phyloP scores from a whole-genome alignment of 2,888 invertebrate genomes.

The Epicampocera succincta region DNA sequence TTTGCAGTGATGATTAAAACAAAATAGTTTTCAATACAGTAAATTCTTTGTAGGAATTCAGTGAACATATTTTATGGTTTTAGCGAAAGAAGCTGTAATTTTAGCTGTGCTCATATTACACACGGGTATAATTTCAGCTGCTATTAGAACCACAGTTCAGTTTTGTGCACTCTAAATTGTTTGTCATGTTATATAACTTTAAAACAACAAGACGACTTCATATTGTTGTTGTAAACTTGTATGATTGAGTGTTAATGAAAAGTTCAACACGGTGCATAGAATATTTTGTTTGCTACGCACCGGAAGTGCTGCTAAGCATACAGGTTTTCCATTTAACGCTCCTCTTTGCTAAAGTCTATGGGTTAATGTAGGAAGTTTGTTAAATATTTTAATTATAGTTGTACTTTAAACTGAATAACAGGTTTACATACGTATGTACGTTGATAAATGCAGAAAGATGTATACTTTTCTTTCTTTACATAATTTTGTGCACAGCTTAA shows the following conservation, averaged over 20 bases:
- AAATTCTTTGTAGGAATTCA: too few species aligned
- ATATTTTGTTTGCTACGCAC: constrained; percentile 37
- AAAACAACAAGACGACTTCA: background rate
- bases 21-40: too few species aligned
- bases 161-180: background rate
- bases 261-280: constrained; percentile 24
- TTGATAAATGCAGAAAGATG: background rate
- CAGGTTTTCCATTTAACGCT: constrained; percentile 37
- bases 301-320: constrained; percentile 50
- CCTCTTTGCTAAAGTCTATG: constrained; percentile 2
- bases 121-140: background rate
- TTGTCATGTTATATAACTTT: constrained; percentile 3
- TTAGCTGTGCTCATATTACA: too few species aligned
- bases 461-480: background rate
- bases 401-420: background rate
- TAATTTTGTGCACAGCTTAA: background rate
- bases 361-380: constrained; percentile 21
- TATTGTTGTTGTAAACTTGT: constrained; percentile 12
- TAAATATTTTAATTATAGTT: constrained; percentile 13
- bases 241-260: constrained; percentile 39
- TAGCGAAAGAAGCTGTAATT: too few species aligned
- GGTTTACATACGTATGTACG: too few species aligned
- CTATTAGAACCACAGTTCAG: too few species aligned
- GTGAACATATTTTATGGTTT: too few species aligned
- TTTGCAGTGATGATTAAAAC: too few species aligned